Evolutionary conservation across 2,797 vertebrate genomes (phyloP).

Genomic region (Melanotaenia pygmaea): DNA sequence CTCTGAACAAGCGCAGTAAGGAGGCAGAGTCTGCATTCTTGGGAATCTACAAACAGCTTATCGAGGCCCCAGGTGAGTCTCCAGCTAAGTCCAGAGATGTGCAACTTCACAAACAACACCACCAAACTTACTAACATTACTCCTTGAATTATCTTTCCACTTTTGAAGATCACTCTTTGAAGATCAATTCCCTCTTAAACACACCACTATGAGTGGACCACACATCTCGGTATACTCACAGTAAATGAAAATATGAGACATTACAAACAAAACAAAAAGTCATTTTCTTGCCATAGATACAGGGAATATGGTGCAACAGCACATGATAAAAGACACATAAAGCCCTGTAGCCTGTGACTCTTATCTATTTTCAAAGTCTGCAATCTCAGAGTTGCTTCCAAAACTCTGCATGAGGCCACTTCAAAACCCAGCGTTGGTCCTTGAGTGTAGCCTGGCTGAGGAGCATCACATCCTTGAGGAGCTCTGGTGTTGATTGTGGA

Average conservation of each 20-base stretch:
- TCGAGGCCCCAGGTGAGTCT: conserved; percentile 94
- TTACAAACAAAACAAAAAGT: conserved; percentile 21
- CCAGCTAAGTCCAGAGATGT: conserved; percentile 60
- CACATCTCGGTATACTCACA: conserved; percentile 5
- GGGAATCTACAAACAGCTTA: conserved; percentile 95
- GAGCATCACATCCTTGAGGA: conserved; percentile 72
- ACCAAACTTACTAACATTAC: conserved; percentile 23
- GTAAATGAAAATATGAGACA: conserved; percentile 21
- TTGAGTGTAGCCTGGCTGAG: conserved; percentile 75
- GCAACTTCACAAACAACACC: conserved; percentile 62
- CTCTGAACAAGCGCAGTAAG: conserved; percentile 96
- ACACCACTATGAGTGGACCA: conserved; percentile 3
- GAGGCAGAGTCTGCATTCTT: conserved; percentile 98
- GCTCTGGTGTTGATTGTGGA: conserved; percentile 78
- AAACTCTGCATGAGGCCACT: conserved; percentile 80
- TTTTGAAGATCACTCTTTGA: conserved; percentile 28
- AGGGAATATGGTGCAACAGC: conserved; percentile 39
- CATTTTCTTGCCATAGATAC: conserved; percentile 40
- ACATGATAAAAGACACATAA: conserved; percentile 60
- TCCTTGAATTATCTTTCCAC: conserved; percentile 31
- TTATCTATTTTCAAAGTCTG: conserved; percentile 78
- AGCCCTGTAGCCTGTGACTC: conserved; percentile 68
- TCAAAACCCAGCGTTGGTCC: conserved; percentile 75
- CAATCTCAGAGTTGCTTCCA: conserved; percentile 74
- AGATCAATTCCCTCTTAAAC: conserved; percentile 34